phyloP scores from a whole-genome alignment of 1,140 invertebrate species.

The Holcopasites calliopsidis region DNA sequence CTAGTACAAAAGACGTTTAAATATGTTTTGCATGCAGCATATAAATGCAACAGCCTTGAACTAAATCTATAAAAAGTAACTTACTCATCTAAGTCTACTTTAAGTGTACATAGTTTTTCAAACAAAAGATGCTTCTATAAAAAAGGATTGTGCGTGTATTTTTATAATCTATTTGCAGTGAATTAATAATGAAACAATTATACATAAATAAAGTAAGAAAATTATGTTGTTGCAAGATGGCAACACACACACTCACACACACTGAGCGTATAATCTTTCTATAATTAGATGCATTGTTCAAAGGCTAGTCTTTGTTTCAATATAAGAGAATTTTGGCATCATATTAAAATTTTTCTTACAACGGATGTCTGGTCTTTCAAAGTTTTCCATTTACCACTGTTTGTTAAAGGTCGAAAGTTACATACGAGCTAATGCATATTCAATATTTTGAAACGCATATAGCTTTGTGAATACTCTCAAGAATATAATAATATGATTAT shows the following conservation, averaged over 20 bases:
- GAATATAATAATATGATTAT: not conserved
- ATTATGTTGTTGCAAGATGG: not conserved
- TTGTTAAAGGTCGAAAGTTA: not conserved
- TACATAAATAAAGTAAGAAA: not conserved
- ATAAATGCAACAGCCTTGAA: slow-evolving; percentile 26
- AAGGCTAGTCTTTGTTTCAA: not conserved
- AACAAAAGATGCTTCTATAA: not conserved
- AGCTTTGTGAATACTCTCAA: not conserved
- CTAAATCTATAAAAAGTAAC: slow-evolving; percentile 38
- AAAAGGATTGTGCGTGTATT: too few relatives aligned
- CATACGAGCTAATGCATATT: not conserved
- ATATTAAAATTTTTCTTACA: not conserved
- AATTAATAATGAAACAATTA: not conserved
- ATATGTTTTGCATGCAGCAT: slow-evolving; percentile 1
- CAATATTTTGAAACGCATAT: not conserved
- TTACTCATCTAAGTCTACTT: slow-evolving; percentile 14
- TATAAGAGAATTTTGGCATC: not conserved
- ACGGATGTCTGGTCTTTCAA: not conserved
- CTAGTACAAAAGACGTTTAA: slow-evolving; percentile 13
- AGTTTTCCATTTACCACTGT: not conserved
- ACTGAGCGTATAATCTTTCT: not conserved
- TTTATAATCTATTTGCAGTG: not conserved
- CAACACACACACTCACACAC: not conserved
- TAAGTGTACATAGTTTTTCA: not conserved
- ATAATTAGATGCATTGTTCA: not conserved